A percentile compares a stretch with the other conserved stretches of the same genome.
These are phyloP conservation scores for Crax fasciolata DNA, from an alignment of 2,797 vertebrate genomes.

Conservation along the genomic window DNA sequence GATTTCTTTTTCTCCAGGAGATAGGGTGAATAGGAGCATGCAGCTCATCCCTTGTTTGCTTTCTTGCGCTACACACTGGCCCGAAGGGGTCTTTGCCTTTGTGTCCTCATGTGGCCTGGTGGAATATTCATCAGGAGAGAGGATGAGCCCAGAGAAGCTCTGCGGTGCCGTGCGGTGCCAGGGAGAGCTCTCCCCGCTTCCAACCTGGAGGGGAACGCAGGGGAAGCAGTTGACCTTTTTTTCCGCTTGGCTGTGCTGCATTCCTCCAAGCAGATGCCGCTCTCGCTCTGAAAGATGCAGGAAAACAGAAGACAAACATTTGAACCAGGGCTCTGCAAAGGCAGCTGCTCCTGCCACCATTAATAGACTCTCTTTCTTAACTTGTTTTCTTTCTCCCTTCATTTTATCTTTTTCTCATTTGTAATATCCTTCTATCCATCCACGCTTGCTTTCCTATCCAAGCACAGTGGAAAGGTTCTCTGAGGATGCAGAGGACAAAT, in stretches of 20 bases:
- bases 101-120: not conserved
- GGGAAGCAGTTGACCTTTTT: constrained; percentile 11
- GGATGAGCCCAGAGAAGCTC: not conserved
- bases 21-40: rapidly evolving
- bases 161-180: rapidly evolving
- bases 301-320: rapidly evolving
- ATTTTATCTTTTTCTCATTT: not conserved
- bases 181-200: not conserved
- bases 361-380: not conserved
- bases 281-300: not conserved
- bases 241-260: not conserved
- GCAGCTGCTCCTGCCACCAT: rapidly evolving
- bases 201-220: not conserved
- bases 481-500: not conserved
- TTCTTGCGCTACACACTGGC: not conserved
- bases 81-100: not conserved
- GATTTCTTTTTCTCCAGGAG: not conserved
- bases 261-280: not conserved
- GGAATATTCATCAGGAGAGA: not conserved
- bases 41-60: not conserved
- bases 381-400: not conserved
- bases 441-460: not conserved
- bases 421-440: not conserved
- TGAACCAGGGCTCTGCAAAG: not conserved
- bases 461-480: not conserved